A percentile compares a stretch with the other conserved stretches of the same genome.
Evolutionary conservation across 2,113 vertebrate genomes (phyloP).

Genomic region (Triplophysa tibetana): DNA sequence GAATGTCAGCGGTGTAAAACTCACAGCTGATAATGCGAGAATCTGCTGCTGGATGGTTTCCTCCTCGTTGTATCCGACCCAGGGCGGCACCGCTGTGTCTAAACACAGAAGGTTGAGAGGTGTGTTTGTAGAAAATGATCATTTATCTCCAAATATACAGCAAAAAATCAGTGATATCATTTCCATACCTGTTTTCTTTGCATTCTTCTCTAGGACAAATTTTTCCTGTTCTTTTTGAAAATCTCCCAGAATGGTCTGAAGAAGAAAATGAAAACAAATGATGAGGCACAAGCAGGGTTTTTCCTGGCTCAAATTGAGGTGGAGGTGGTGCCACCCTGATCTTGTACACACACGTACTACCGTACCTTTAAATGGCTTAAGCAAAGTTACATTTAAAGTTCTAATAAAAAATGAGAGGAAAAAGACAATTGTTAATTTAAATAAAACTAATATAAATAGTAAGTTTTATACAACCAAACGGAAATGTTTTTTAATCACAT

Average conservation of each 20-base stretch:
- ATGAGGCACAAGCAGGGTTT: no score
- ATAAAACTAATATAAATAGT: no score
- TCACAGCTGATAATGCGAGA: slow-evolving; percentile 92
- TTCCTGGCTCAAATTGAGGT: no score
- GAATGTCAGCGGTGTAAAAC: slow-evolving; percentile 50
- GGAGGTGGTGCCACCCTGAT: no score
- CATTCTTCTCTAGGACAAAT: slow-evolving; percentile 94
- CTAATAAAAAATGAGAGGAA: no score
- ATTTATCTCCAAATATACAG: neutral
- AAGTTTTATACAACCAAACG: no score
- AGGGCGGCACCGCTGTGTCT: slow-evolving; percentile 93
- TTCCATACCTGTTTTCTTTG: slow-evolving; percentile 86
- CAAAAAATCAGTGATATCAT: neutral
- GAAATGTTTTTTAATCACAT: no score
- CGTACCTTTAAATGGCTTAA: no score
- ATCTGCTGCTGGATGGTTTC: slow-evolving; percentile 98
- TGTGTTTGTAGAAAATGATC: neutral
- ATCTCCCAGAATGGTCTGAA: slow-evolving; percentile 93
- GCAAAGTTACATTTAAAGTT: no score
- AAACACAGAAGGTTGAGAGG: neutral
- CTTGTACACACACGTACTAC: no score
- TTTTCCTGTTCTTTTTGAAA: slow-evolving; percentile 98
- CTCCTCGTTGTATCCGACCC: slow-evolving; percentile 96
- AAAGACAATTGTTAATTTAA: no score
- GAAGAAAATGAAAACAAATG: neutral